Conservation (phyloP, 2,797 vertebrate genomes). For the Phrynocephalus vlangalii region DNA sequence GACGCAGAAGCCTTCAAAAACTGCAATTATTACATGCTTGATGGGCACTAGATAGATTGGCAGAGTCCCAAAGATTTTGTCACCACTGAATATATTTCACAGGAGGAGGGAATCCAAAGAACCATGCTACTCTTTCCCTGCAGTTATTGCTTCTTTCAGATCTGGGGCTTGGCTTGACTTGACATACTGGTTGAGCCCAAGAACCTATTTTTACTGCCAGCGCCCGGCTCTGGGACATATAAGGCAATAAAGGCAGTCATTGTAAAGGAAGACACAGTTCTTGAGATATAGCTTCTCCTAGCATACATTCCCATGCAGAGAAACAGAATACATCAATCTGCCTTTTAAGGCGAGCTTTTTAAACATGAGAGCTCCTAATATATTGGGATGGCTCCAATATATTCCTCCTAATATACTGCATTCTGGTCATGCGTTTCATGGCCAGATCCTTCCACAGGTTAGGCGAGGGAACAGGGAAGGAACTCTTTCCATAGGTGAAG, state of each 20-base stretch:
- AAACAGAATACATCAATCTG: not conserved
- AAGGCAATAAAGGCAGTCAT: not conserved
- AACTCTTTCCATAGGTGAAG: not conserved
- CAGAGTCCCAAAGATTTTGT: constrained; percentile 31
- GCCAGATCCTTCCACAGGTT: not conserved
- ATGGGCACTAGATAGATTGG: constrained; percentile 36
- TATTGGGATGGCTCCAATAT: not conserved
- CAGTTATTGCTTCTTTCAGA: constrained; percentile 17
- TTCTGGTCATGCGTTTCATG: not conserved
- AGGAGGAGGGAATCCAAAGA: not conserved
- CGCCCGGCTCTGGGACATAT: not conserved
- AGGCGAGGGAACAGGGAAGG: not conserved
- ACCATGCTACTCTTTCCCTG: not conserved
- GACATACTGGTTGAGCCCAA: constrained; percentile 13
- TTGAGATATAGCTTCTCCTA: not conserved
- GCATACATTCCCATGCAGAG: not conserved
- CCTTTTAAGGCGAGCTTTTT: not conserved
- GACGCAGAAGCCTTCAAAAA: constrained; percentile 31
- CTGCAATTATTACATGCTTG: constrained; percentile 51
- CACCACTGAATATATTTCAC: constrained; percentile 35
- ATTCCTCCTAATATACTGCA: not conserved
- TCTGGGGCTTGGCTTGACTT: not conserved
- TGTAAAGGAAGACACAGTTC: not conserved
- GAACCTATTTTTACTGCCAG: constrained; percentile 5
- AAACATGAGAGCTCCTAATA: not conserved